Conservation (phyloP, 30 jellyfish, hydroid and myxozoan species). For the Calvadosia cruxmelitensis region DNA sequence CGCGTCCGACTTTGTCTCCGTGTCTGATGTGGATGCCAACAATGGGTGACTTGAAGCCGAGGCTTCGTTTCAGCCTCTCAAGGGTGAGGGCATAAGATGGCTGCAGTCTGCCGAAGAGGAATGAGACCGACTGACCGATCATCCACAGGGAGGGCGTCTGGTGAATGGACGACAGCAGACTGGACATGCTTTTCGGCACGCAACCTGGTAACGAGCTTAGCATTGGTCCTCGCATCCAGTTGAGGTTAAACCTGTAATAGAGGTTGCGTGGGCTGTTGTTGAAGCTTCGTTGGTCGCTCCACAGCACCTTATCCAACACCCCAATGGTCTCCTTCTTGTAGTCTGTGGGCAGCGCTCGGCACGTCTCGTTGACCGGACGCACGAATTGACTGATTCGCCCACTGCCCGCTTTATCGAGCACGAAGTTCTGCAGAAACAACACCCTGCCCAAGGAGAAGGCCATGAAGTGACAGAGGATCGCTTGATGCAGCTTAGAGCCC, state of each 20-base stretch:
- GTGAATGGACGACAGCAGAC: background rate
- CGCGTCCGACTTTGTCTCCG: constrained; percentile 13
- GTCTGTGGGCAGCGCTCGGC: too few relatives aligned
- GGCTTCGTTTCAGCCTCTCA: background rate
- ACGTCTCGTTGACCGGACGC: background rate
- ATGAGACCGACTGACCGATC: constrained; percentile 7
- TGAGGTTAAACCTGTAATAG: background rate
- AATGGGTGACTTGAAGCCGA: background rate
- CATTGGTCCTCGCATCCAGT: background rate
- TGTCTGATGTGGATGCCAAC: constrained; percentile 22
- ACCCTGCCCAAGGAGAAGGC: background rate
- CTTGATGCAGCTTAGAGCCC: background rate
- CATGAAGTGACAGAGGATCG: background rate
- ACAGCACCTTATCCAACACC: background rate
- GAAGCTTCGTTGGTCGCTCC: background rate
- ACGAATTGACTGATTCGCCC: background rate
- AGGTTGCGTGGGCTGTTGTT: background rate
- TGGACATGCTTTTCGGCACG: background rate
- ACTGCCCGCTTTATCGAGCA: background rate
- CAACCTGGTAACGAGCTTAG: background rate
- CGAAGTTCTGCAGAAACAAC: background rate
- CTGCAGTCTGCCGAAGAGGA: background rate
- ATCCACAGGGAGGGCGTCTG: background rate
- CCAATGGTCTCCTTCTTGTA: too few relatives aligned
- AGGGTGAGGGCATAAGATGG: background rate